phyloP scores from a whole-genome alignment of 2,113 vertebrate genomes.

The Corvus cornix region DNA sequence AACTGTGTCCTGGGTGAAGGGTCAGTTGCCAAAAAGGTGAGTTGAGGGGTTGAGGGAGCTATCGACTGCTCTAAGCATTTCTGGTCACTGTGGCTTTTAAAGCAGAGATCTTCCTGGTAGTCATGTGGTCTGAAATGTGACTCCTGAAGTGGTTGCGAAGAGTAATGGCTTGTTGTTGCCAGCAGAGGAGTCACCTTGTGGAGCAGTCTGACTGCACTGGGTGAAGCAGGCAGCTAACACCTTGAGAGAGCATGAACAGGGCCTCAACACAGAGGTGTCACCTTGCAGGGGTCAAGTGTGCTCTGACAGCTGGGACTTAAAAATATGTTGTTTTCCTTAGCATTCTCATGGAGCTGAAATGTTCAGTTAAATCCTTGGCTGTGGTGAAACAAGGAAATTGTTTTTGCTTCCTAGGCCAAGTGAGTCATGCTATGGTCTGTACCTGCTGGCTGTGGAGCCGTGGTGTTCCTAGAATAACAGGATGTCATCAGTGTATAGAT shows the following conservation, averaged over 20 bases:
- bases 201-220: neutral
- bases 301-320: neutral
- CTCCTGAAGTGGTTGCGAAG: neutral
- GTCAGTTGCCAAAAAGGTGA: conserved; percentile 90
- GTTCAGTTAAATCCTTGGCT: neutral
- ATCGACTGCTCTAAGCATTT: neutral
- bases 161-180: neutral
- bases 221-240: neutral
- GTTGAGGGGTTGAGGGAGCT: neutral
- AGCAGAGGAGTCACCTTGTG: conserved; percentile 22
- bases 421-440: neutral
- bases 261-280: neutral
- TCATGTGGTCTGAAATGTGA: conserved; percentile 20
- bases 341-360: neutral
- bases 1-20: conserved; percentile 88
- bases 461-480: conserved; percentile 6
- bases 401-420: neutral
- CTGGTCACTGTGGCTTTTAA: neutral
- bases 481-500: neutral
- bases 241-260: neutral
- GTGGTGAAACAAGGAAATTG: neutral
- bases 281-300: neutral
- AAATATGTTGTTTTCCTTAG: neutral
- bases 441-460: neutral
- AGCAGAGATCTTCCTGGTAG: neutral